Evolutionary conservation across 2,888 invertebrate species (phyloP).

Genomic region (Apoderus coryli): DNA sequence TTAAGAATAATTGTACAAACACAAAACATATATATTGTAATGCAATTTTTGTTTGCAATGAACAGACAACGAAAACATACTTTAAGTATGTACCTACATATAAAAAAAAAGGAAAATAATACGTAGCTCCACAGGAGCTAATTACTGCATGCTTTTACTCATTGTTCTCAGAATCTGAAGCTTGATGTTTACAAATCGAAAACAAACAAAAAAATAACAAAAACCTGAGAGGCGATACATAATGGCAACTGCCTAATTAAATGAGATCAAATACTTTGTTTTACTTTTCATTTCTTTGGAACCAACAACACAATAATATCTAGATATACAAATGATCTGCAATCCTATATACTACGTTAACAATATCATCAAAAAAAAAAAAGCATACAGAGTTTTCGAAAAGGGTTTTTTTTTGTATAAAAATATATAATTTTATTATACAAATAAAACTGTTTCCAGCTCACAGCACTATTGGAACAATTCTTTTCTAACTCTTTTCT

Average conservation of each 20-base stretch:
- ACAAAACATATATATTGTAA: too few relatives aligned
- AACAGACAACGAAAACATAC: slow-evolving; percentile 1
- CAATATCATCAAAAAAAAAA: too few relatives aligned
- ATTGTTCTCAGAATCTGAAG: background rate
- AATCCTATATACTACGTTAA: too few relatives aligned
- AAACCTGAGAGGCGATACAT: slow-evolving; percentile 31
- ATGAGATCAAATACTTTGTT: slow-evolving; percentile 34
- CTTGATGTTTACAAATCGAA: slow-evolving; percentile 12
- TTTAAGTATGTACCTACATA: background rate
- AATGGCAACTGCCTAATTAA: slow-evolving; percentile 20
- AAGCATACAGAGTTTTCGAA: too few relatives aligned
- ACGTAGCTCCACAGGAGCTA: slow-evolving; percentile 10
- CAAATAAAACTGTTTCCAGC: too few relatives aligned
- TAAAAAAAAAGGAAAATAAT: background rate
- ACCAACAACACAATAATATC: slow-evolving; percentile 24
- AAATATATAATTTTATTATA: too few relatives aligned
- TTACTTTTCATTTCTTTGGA: slow-evolving; percentile 34
- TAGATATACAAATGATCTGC: slow-evolving; percentile 25
- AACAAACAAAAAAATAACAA: slow-evolving; percentile 25
- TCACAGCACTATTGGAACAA: too few relatives aligned
- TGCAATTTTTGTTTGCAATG: background rate
- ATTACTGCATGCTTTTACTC: too few relatives aligned
- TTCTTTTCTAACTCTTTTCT: too few relatives aligned
- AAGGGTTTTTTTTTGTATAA: too few relatives aligned
- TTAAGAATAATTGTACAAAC: too few relatives aligned